A percentile compares a stretch with the other conserved stretches of the same genome.
Conservation (phyloP, 2,888 invertebrate genomes). For the Chalcosyrphus nemorum region DNA sequence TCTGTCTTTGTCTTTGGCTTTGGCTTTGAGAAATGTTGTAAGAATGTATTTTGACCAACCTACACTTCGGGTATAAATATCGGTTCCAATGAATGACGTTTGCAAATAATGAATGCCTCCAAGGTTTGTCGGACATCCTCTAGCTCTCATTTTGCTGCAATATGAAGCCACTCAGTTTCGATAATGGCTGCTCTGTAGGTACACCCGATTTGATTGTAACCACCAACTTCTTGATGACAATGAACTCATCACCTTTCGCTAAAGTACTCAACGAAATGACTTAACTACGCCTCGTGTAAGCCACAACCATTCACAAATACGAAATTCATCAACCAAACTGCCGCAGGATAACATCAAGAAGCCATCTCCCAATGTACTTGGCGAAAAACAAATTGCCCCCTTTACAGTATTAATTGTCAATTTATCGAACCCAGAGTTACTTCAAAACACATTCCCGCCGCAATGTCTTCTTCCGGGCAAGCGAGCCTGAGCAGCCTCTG, state of each 20-base stretch:
- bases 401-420: slow-evolving; percentile 56
- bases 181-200: too few relatives aligned
- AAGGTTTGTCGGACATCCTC: too few relatives aligned
- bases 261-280: background rate
- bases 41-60: too few relatives aligned
- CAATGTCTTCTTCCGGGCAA: slow-evolving; percentile 3
- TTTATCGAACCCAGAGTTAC: slow-evolving; percentile 41
- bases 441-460: slow-evolving; percentile 22
- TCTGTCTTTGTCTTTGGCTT: too few relatives aligned
- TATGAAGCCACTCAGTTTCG: too few relatives aligned
- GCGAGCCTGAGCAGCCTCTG: background rate
- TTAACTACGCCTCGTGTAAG: background rate
- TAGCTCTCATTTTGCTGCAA: too few relatives aligned
- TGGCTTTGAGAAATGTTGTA: too few relatives aligned
- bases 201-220: too few relatives aligned
- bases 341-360: slow-evolving; percentile 27
- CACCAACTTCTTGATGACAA: too few relatives aligned
- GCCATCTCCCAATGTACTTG: slow-evolving; percentile 15
- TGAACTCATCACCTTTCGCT: background rate
- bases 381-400: slow-evolving; percentile 39
- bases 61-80: too few relatives aligned
- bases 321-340: slow-evolving; percentile 10
- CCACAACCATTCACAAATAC: background rate
- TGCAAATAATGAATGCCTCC: too few relatives aligned
- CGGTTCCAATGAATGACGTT: too few relatives aligned